Conservation (phyloP, 2,888 invertebrate genomes). For the Caenorhabditis sinica region DNA sequence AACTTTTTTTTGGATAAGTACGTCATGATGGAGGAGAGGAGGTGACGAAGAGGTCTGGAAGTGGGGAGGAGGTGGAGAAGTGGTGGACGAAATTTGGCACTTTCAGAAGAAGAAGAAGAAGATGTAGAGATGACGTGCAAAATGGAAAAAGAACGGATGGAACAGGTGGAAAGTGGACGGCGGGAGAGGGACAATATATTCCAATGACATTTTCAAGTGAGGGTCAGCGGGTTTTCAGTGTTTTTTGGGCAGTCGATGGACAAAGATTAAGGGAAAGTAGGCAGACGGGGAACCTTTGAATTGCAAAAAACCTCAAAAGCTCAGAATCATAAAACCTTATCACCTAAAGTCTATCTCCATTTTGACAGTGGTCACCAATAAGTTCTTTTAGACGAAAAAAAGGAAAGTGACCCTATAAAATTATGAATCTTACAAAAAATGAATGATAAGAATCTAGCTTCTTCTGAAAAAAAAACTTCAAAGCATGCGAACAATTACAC, state of each 20-base stretch:
- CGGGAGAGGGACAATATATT: neutral
- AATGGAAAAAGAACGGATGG: conserved; percentile 4
- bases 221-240: neutral
- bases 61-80: neutral
- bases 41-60: conserved; percentile 12
- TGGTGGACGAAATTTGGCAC: neutral
- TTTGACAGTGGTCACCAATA: too few relatives aligned
- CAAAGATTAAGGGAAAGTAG: neutral
- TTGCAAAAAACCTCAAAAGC: too few relatives aligned
- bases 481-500: neutral
- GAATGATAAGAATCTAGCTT: neutral
- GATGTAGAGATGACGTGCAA: conserved; percentile 7
- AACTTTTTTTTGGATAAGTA: conserved; percentile 2
- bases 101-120: neutral
- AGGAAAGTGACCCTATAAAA: too few relatives aligned
- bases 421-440: too few relatives aligned
- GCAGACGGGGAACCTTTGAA: too few relatives aligned
- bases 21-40: neutral
- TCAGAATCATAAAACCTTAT: too few relatives aligned
- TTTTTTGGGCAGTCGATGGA: neutral
- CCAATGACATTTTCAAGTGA: neutral
- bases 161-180: neutral
- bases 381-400: too few relatives aligned
- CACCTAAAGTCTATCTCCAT: too few relatives aligned
- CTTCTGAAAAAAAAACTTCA: neutral